Evolutionary conservation across 2,888 invertebrate genomes (phyloP).

Genomic region (Carpatolechia fugitivella): DNA sequence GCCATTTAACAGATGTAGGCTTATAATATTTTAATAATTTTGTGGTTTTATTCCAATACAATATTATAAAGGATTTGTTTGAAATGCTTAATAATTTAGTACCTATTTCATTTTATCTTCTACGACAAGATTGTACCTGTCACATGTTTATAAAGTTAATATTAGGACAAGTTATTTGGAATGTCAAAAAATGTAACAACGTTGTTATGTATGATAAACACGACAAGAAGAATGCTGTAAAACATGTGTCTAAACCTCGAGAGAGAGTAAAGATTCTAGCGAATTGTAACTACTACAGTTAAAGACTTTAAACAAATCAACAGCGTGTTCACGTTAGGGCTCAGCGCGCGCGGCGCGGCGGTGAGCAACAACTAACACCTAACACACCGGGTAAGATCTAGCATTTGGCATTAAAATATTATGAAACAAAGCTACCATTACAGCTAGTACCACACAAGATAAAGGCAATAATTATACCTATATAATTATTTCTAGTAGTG

Average conservation of each 20-base stretch:
- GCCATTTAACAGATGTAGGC: neutral
- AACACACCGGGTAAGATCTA: slow-evolving; percentile 36
- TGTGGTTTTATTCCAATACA: neutral
- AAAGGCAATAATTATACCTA: slow-evolving; percentile 20
- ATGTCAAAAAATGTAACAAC: slow-evolving; percentile 11
- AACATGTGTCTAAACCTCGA: slow-evolving; percentile 13
- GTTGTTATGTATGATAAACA: slow-evolving; percentile 5
- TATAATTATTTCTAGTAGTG: slow-evolving; percentile 8
- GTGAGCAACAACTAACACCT: slow-evolving; percentile 5
- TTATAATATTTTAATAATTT: neutral
- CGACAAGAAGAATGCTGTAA: slow-evolving; percentile 12
- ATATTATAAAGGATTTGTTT: slow-evolving; percentile 1
- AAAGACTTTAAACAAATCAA: slow-evolving; percentile 18
- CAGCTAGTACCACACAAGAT: slow-evolving; percentile 29
- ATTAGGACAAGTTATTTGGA: slow-evolving; percentile 1
- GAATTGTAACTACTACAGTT: slow-evolving; percentile 23
- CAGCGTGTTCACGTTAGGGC: slow-evolving; percentile 17
- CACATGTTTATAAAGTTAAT: neutral
- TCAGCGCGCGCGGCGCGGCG: no score
- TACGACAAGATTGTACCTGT: neutral
- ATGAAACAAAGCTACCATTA: slow-evolving; percentile 33
- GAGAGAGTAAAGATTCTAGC: slow-evolving; percentile 26
- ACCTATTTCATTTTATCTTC: neutral
- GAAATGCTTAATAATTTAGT: neutral
- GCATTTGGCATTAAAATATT: slow-evolving; percentile 54